These are phyloP conservation scores for Poeciliopsis presidionis DNA, from an alignment of 2,797 vertebrate genomes.

Conservation along the genomic window DNA sequence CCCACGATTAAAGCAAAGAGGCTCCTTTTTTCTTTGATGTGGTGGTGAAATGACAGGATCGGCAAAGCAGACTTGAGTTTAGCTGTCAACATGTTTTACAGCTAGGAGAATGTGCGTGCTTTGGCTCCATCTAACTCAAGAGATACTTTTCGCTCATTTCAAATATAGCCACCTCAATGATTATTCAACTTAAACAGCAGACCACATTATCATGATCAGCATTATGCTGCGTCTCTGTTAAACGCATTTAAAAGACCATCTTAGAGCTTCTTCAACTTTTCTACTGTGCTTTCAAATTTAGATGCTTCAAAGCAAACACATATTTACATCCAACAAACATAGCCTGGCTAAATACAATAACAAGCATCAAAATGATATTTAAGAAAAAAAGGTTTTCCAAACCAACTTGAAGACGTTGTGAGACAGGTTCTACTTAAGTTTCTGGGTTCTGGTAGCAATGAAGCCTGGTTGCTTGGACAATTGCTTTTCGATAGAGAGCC, in stretches of 20 bases:
- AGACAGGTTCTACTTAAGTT: not conserved
- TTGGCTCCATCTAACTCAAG: slow-evolving; percentile 27
- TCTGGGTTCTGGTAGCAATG: not conserved
- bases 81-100: slow-evolving; percentile 69
- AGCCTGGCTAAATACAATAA: not conserved
- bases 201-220: not conserved
- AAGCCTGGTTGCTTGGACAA: not conserved
- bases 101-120: slow-evolving; percentile 50
- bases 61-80: slow-evolving; percentile 40
- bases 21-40: slow-evolving; percentile 57
- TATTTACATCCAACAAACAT: not conserved
- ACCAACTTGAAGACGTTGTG: not conserved
- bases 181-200: not conserved
- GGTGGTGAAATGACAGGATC: slow-evolving; percentile 64
- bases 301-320: not conserved
- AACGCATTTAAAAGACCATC: not conserved
- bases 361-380: not conserved
- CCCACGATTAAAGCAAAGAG: slow-evolving; percentile 64
- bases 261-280: not conserved
- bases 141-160: slow-evolving; percentile 1
- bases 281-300: not conserved
- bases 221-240: not conserved
- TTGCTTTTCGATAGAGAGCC: not conserved
- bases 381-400: not conserved
- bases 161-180: slow-evolving; percentile 3